These are phyloP conservation scores for Drosophila ogumai DNA, from an alignment of 1,140 invertebrate species.

Conservation along the genomic window DNA sequence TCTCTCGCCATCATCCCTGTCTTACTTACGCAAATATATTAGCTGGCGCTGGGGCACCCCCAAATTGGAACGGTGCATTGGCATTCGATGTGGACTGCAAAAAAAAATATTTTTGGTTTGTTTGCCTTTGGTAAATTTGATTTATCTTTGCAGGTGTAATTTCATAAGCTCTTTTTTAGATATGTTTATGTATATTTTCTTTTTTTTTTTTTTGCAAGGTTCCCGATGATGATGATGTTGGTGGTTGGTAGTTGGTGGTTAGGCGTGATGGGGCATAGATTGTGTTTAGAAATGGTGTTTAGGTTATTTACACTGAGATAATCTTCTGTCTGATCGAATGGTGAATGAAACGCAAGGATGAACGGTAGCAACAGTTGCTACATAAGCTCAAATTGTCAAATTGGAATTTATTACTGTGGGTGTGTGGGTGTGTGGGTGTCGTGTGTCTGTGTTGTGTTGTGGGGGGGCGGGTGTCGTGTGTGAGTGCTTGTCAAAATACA, in stretches of 20 bases:
- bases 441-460: constrained; percentile 5
- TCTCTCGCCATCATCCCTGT: constrained; percentile 20
- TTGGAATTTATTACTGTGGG: neutral
- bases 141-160: constrained; percentile 24
- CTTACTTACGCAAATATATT: constrained; percentile 80
- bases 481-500: constrained; percentile 22
- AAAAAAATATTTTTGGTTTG: constrained; percentile 61
- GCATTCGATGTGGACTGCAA: constrained; percentile 71
- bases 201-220: constrained; percentile 17
- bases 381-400: neutral
- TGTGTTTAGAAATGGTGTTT: neutral
- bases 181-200: neutral
- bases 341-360: constrained; percentile 3
- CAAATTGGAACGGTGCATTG: constrained; percentile 72
- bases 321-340: neutral
- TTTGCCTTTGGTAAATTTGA: constrained; percentile 52
- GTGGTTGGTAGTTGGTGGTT: neutral
- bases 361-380: neutral
- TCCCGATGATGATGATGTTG: constrained; percentile 11
- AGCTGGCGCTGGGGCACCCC: constrained; percentile 58
- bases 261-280: neutral
- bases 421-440: neutral
- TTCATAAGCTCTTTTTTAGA: neutral
- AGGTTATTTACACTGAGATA: constrained; percentile 15
- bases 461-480: neutral